Evolutionary conservation across 2,888 invertebrate species (phyloP), one percentile per base, ranked within the genome.

Genomic region (Acronicta aceris): DNA sequence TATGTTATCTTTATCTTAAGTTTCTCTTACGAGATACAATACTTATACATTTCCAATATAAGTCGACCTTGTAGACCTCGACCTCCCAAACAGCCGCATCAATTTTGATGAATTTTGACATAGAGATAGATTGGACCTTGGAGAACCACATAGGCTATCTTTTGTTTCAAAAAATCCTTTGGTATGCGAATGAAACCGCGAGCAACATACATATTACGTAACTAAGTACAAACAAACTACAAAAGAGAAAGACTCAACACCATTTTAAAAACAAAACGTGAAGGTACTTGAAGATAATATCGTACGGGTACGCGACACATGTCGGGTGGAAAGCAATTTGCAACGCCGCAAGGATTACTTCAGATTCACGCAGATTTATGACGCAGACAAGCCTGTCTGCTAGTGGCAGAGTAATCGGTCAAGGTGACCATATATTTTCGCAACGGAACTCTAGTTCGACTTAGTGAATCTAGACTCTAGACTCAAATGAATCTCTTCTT

Each of bases 331-430:
- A 62, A 59, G 58, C 74, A 74, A 69, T 69, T 63, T 63, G 47
- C 36, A 36, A 42, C 55, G n/a, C 53, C 16, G 51, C 48, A 15
- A 43, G 52, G 66, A 59, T 62, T 59, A 66, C 71, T 59, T 33
- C 13, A 51, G 64, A 64, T 61, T 59, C 55, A 57, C 10, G 33
- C 13, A 51, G 64, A 64, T 61, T 59, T 58, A 57, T 33, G 33
- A 12, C 55, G 56, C 68, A 65, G 65, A 73, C 73, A 69, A 65
- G 25, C 50, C 59, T 53, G n/a, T 17, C 46, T n/a, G n/a, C n/a
- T 47, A 49, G 52, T 43, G 49, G 27, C 21, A 41, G 33, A 30
- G 38, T 36, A 53, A 38, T 47, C 15, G 52, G 50, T 48, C 52
- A 73, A 58, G 52, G 41, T 56, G 16, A 52, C 45, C 21, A 16